phyloP scores from a whole-genome alignment of 2,888 invertebrate genomes.

The Meliscaeva auricollis region DNA sequence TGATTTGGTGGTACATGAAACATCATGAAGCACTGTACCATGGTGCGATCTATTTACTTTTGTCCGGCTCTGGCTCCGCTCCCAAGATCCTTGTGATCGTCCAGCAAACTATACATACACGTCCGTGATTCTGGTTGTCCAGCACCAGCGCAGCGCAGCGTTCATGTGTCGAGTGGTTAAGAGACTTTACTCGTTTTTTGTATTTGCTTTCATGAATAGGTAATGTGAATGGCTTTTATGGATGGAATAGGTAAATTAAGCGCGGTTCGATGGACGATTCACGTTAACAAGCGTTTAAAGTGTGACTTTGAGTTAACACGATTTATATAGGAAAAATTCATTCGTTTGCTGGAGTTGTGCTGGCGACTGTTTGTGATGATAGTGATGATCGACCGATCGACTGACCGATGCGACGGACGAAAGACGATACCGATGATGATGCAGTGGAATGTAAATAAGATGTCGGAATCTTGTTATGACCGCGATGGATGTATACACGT shows the following conservation, averaged over 20 bases:
- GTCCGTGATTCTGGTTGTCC: constrained; percentile 18
- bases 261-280: constrained; percentile 76
- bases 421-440: constrained; percentile 45
- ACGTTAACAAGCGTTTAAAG: constrained; percentile 76
- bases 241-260: constrained; percentile 76
- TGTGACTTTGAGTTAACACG: constrained; percentile 76
- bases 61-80: constrained; percentile 2
- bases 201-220: constrained; percentile 75
- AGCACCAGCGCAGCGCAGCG: constrained; percentile 21
- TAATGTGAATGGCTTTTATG: constrained; percentile 76
- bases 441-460: constrained; percentile 71
- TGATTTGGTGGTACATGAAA: constrained; percentile 57
- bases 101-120: too few species aligned
- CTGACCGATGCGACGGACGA: neutral
- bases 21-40: constrained; percentile 31
- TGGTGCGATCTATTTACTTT: constrained; percentile 53
- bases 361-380: constrained; percentile 21
- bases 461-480: constrained; percentile 68
- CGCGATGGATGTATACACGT: constrained; percentile 38
- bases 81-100: constrained; percentile 66
- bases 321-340: constrained; percentile 53
- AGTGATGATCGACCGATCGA: constrained; percentile 38
- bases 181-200: constrained; percentile 63
- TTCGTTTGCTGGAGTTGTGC: constrained; percentile 28
- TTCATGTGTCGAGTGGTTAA: constrained; percentile 64